Evolutionary conservation across 2,888 invertebrate genomes (phyloP), one percentile per base, ranked within the genome.

Genomic region (Rhimphoctona megacephalus): DNA sequence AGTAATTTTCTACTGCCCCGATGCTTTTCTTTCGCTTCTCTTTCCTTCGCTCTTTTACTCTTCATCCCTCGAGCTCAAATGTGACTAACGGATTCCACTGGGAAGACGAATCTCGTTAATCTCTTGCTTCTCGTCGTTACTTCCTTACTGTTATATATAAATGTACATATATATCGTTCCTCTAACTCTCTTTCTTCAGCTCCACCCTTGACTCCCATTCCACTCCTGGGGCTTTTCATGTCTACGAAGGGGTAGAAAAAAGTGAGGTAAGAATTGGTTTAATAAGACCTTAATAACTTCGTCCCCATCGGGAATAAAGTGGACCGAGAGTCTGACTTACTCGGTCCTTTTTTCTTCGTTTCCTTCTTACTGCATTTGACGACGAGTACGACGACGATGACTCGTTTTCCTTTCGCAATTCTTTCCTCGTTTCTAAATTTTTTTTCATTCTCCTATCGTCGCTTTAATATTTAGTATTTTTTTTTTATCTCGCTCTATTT

Each of bases 241-340:
- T 88, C 72, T 49, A 30, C 66, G 72, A 72, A 67, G 78, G 76
- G 81, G 79, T 78, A 80, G 64, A 64, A 69, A 81, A 82, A 84
- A 86, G 46, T 64, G 66, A 86, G 81, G 88, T 87, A 89, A 89
- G 90, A 92, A 92, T 89, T 91, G 89, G 91, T 92, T 92, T 92
- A 92, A 92, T 92, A 92, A 92, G 90, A 90, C 89, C 90, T 91
- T 92, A 92, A 92, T 92, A 92, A 92, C 91, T 92, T 90, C 88
- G 87, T 88, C 83, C 88, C 89, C 85, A 88, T 83, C 84, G 83
- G 61, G 85, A 85, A 39, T 72, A 86, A 83, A 84, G 74, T 87
- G 84, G 84, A 87, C 39, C 84, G 89, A 85, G 85, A 86, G 85
- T 88, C 88, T 86, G 86, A 83, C 87, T 83, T 74, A 66, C 30